Base-by-base conservation (phyloP, 2,888 invertebrate genomes). In the Keiferia lycopersicella region DNA sequence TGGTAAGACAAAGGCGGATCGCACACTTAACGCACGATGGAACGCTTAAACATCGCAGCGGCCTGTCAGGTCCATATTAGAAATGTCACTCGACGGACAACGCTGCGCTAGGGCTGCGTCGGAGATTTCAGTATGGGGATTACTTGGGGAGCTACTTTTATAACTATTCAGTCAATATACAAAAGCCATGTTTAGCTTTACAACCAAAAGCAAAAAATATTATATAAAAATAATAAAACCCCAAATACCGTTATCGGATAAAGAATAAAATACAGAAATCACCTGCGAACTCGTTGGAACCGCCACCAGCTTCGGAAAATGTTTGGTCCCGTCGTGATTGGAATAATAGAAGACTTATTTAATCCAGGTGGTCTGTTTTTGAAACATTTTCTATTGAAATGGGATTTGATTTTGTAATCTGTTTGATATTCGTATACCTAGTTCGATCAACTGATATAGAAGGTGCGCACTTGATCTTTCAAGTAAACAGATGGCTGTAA, bases 251-350 rank as follows among this genome's bases (percentile, higher is more conserved):
- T 67, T 67, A 69, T 61, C 68, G 64, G 68, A 67, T 68, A 68
- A 69, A 67, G 69, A 67, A 65, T 64, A 65, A 63, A 59, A 62
- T 65, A 63, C 67, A 67, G 65, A 68, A 71, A 73, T 71, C 67
- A 71, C 72, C 73, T 71, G 74, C 65, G 68, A 68, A 73, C 69
- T 68, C 64, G 67, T 71, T 68, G 69, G 71, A 71, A 67, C 68
- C 65, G 65, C 65, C 64, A 60, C 65, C 63, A 65, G 68, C 69
- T 71, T 72, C 71, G 67, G 71, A 64, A 71, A 73, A 74, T 74
- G 71, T 74, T 74, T 72, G 71, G 67, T 66, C 58, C 56, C 58
- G 65, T 70, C 73, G 74, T 73, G 74, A 68, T 67, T 45, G 59
- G 74, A 71, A 73, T 74, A 62, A 62, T 64, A 65, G 68, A 62